Percentiles rank a stretch among this genome's conserved stretches.
phyloP scores from a whole-genome alignment of 1,140 invertebrate species.

The Lordiphosa mommai region DNA sequence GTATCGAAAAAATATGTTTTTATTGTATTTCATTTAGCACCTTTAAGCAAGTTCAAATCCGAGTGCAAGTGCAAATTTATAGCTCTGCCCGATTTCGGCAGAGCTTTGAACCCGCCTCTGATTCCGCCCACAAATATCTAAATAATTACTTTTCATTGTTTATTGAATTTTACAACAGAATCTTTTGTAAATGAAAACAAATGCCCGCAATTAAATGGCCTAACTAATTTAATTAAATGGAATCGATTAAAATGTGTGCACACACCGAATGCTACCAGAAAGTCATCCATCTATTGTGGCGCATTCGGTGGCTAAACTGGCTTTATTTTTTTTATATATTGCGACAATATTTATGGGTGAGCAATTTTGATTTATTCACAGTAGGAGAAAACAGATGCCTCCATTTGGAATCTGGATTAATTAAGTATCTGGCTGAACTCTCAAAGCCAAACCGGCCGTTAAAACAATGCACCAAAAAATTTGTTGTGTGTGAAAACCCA shows the following conservation, averaged over 20 bases:
- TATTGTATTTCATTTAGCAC: too few relatives aligned
- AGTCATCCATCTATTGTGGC: conserved; percentile 51
- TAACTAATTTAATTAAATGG: conserved; percentile 49
- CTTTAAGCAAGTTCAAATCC: too few relatives aligned
- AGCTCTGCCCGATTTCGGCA: too few relatives aligned
- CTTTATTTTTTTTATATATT: too few relatives aligned
- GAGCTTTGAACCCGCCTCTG: too few relatives aligned
- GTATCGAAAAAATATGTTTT: too few relatives aligned
- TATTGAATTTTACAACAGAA: conserved; percentile 9
- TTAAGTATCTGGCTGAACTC: background rate
- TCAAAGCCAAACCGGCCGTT: conserved; percentile 5
- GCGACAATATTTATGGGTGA: conserved; percentile 52
- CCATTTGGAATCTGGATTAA: conserved; percentile 37
- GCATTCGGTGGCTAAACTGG: conserved; percentile 43
- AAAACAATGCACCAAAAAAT: background rate
- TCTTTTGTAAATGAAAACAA: conserved; percentile 56
- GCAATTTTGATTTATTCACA: conserved; percentile 22
- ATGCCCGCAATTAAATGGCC: conserved; percentile 33
- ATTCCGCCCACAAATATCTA: background rate
- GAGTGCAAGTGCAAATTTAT: too few relatives aligned
- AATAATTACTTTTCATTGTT: conserved; percentile 39
- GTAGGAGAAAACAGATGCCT: background rate
- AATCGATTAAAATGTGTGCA: conserved; percentile 55
- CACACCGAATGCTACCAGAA: conserved; percentile 38
- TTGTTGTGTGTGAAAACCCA: conserved; percentile 33